Conservation (phyloP, 2,113 vertebrate genomes). For the Apaloderma vittatum region DNA sequence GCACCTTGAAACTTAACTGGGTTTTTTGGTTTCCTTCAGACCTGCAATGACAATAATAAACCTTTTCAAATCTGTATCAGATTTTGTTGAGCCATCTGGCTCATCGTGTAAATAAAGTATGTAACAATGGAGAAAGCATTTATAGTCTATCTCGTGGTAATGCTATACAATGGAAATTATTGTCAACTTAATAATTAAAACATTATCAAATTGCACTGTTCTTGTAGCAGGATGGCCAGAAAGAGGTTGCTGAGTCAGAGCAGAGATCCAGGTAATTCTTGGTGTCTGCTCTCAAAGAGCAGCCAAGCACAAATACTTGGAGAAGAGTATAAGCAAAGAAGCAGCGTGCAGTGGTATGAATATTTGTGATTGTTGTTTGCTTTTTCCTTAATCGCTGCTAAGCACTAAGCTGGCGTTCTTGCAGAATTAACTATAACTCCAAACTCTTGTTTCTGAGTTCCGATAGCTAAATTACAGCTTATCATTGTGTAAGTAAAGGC, state of each 20-base stretch:
- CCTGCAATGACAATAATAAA: background rate
- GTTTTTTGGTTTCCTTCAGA: background rate
- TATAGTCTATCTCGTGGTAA: background rate
- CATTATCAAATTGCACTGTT: background rate
- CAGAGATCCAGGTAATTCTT: rapidly evolving
- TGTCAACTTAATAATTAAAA: background rate
- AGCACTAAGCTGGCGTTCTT: background rate
- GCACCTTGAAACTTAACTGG: background rate
- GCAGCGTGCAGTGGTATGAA: background rate
- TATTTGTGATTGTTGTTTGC: background rate
- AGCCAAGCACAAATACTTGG: background rate
- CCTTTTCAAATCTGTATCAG: background rate
- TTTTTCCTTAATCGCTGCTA: constrained; percentile 1
- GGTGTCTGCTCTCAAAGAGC: rapidly evolving
- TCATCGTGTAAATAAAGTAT: constrained; percentile 9
- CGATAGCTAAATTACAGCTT: constrained; percentile 57
- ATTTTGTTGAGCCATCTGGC: constrained; percentile 20
- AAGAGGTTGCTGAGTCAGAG: background rate
- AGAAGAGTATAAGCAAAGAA: background rate
- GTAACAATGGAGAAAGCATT: background rate
- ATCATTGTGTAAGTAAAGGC: constrained; percentile 17
- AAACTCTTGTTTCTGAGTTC: constrained; percentile 4
- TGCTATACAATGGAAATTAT: background rate
- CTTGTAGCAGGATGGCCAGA: background rate
- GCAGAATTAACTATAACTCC: background rate